Base-by-base conservation (phyloP, 2,797 vertebrate species). In the Poecilia wingei region DNA sequence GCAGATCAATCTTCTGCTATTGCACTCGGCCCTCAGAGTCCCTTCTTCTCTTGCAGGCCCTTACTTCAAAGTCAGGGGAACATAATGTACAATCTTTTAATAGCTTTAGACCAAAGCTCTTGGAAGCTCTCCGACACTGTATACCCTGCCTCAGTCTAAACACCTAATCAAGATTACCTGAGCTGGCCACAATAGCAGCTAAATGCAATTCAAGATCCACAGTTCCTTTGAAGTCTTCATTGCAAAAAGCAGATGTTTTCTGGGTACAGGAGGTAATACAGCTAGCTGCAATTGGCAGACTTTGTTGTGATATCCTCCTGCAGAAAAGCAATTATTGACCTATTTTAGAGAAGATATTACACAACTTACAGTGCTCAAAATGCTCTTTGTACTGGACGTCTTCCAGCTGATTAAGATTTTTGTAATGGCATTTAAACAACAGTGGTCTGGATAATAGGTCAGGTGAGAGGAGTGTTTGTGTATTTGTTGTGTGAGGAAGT, bases 41-140 rank as follows among this genome's bases (percentile, higher is more conserved):
- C 96, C 97, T 97, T 96, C 94, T 97, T 95, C 96, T 96, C 95
- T 96, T 92, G 92, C 96, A 94, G 96, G 95, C 96, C 96, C 96
- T 98, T 95, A 99, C 98, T 99, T 99, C 98, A 99, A 99, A 99
- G 98, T 96, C 93, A 96, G 96, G 93, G 97, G 96, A 97, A 98
- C 98, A 99, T 98, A 99, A 99, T 99, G 98, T 98, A 98, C 98
- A 98, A 98, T 99, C 98, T 99, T 98, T 99, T 99, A 99, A 99
- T 99, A 98, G 98, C 98, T 98, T 97, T 98, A 97, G 98, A 98
- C 96, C 96, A 97, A 97, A 97, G 97, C 98, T 98, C 97, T 96
- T 95, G 96, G 97, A 91, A 93, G 95, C 96, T 97, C 96, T 97
- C 92, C 95, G 95, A 94, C 96, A 97, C 97, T 97, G 97, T 95